These are phyloP conservation scores for Habrosyne pyritoides DNA, from an alignment of 2,888 invertebrate species.

Conservation along the genomic window DNA sequence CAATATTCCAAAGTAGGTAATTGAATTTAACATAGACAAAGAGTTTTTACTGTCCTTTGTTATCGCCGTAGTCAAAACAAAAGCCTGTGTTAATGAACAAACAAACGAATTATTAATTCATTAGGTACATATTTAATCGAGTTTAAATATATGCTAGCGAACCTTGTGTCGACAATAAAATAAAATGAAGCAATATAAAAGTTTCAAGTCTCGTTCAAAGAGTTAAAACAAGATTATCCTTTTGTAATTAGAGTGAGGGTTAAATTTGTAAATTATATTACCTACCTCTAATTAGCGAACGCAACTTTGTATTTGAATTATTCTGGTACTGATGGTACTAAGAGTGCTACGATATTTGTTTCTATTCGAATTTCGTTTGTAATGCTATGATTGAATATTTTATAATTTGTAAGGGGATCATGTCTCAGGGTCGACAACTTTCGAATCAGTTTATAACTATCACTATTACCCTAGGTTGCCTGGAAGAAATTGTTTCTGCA, in stretches of 20 bases:
- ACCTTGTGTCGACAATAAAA: neutral
- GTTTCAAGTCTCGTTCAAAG: conserved; percentile 19
- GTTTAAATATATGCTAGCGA: neutral
- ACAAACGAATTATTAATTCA: neutral
- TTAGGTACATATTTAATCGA: neutral
- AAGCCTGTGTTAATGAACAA: neutral
- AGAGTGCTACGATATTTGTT: neutral
- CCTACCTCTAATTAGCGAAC: conserved; percentile 9
- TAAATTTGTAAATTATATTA: conserved; percentile 28
- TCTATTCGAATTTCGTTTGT: neutral
- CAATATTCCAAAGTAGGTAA: too few relatives aligned
- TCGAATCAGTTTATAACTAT: too few relatives aligned
- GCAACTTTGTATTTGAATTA: neutral
- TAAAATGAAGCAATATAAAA: conserved; percentile 28
- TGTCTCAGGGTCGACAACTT: too few relatives aligned
- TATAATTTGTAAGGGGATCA: neutral
- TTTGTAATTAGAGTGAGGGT: conserved; percentile 31
- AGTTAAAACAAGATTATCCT: conserved; percentile 29
- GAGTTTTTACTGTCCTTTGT: neutral
- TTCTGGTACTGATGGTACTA: neutral
- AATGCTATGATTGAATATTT: neutral
- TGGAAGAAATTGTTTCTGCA: too few relatives aligned
- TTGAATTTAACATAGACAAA: too few relatives aligned
- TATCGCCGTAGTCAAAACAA: neutral
- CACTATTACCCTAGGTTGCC: too few relatives aligned